Evolutionary conservation across 2,113 vertebrate genomes (phyloP), one percentile per base, ranked within the genome.

Genomic region (Mormyrus iriodes): DNA sequence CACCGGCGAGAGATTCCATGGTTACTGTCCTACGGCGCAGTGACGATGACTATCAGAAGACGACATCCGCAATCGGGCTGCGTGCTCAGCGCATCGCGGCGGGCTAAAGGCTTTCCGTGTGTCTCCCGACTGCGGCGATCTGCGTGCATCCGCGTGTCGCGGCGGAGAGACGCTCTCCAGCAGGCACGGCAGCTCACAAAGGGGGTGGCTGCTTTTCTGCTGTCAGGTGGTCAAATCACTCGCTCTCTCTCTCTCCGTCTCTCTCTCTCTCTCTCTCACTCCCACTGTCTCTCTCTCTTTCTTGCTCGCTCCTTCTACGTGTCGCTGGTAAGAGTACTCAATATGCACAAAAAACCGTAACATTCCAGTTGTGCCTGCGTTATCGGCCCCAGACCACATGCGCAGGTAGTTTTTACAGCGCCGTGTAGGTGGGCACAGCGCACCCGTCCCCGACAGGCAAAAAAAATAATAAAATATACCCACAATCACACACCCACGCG

Each of bases 1-100:
- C 91, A 21, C 44, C 88, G 79, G 82, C 61, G 48, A 91, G 90
- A 53, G 92, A 88, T 84, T 94, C 93, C 92, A 93, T 91, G 49
- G 88, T 87, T 44, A 88, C 49, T 51, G 82, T 88, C 90, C 88
- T 91, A 89, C 12, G 85, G 86, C 44, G 84, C 90, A 90, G 88
- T 73, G 31, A 90, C 91, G 90, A 69, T 69, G 90, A 48, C 90
- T 91, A 86, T 88, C 86, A 44, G 82, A 83, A 69, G 44, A 48
- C 86, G 69, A 88, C 92, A 93, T 90, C 84, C 87, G 91, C 49
- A 86, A 85, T 4, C 73, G 9, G 69, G 86, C 76, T 82, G 88
- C 61, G 88, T 92, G 89, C 88, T 92, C 91, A 91, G 88, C 89
- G 90, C 91, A 89, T 91, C 86, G 44, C 51, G 19, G 86, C 76